Evolutionary conservation across 2,113 vertebrate genomes (phyloP).

Genomic region (Ammodytes marinus): DNA sequence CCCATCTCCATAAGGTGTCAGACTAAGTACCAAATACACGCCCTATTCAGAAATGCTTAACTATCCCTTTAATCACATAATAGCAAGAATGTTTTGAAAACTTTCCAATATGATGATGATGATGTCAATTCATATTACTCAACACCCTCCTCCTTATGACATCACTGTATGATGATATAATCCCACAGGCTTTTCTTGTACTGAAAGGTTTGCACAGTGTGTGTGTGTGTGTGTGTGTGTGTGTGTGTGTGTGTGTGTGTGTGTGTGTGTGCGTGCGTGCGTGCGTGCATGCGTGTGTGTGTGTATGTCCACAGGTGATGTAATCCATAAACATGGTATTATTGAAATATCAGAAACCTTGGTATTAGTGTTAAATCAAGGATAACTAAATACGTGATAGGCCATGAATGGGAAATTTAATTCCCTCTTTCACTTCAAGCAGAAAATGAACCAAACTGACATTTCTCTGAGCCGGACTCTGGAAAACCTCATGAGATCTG

Average conservation of each 20-base stretch:
- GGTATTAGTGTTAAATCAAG: slow-evolving; percentile 10
- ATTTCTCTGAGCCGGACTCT: slow-evolving; percentile 57
- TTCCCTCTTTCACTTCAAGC: slow-evolving; percentile 16
- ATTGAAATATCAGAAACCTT: slow-evolving; percentile 1
- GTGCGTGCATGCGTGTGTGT: not conserved
- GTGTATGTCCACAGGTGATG: slow-evolving; percentile 39
- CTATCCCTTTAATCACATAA: slow-evolving; percentile 13
- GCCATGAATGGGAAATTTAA: slow-evolving; percentile 19
- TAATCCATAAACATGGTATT: slow-evolving; percentile 25
- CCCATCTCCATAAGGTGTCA: too few relatives aligned
- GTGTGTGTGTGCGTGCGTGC: too few relatives aligned
- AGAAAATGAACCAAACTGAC: slow-evolving; percentile 40
- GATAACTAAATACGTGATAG: slow-evolving; percentile 6
- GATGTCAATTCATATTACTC: slow-evolving; percentile 47
- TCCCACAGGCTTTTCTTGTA: slow-evolving; percentile 29
- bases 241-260: too few relatives aligned
- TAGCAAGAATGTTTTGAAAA: slow-evolving; percentile 15
- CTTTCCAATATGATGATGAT: slow-evolving; percentile 36
- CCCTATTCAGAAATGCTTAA: too few relatives aligned
- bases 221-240: too few relatives aligned
- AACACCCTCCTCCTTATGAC: slow-evolving; percentile 30
- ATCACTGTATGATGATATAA: slow-evolving; percentile 41
- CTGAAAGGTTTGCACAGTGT: slow-evolving; percentile 3
- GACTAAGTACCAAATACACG: too few relatives aligned
- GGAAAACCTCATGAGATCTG: slow-evolving; percentile 60